Evolutionary conservation across 1,140 invertebrate genomes (phyloP).

Genomic region (Limonius californicus): DNA sequence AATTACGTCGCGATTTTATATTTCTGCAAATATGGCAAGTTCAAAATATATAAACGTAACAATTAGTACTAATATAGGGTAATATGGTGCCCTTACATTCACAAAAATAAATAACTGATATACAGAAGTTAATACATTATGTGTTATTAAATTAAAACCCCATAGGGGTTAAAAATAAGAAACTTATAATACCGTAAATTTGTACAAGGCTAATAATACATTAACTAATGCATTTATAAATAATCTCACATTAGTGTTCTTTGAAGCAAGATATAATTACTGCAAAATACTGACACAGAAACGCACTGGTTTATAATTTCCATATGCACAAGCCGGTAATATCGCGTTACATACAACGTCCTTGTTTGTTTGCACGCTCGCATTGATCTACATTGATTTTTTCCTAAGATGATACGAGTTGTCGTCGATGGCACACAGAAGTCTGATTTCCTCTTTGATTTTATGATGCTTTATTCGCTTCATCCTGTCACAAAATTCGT

Average conservation of each 20-base stretch:
- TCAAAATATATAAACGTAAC: constrained; percentile 4
- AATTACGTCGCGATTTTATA: background rate
- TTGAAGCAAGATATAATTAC: constrained; percentile 6
- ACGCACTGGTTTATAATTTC: constrained; percentile 16
- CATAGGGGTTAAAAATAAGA: constrained; percentile 15
- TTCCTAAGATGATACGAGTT: background rate
- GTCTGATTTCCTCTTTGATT: constrained; percentile 8
- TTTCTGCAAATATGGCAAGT: background rate
- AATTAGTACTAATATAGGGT: background rate
- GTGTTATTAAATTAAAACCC: constrained; percentile 13
- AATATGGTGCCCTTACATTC: background rate
- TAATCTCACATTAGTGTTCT: constrained; percentile 10
- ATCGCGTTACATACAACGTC: constrained; percentile 13
- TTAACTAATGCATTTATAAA: constrained; percentile 9
- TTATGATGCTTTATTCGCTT: constrained; percentile 11
- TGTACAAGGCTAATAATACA: constrained; percentile 15
- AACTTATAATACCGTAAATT: constrained; percentile 5
- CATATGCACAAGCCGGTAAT: constrained; percentile 12
- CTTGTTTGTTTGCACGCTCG: background rate
- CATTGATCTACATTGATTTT: constrained; percentile 5
- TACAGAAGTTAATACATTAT: constrained; percentile 15
- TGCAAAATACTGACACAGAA: constrained; percentile 16
- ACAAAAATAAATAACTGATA: constrained; percentile 17
- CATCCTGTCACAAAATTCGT: constrained; percentile 2
- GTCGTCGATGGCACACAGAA: background rate